Base-by-base conservation (phyloP, 2,113 vertebrate genomes). In the Hiodon tergisus region DNA sequence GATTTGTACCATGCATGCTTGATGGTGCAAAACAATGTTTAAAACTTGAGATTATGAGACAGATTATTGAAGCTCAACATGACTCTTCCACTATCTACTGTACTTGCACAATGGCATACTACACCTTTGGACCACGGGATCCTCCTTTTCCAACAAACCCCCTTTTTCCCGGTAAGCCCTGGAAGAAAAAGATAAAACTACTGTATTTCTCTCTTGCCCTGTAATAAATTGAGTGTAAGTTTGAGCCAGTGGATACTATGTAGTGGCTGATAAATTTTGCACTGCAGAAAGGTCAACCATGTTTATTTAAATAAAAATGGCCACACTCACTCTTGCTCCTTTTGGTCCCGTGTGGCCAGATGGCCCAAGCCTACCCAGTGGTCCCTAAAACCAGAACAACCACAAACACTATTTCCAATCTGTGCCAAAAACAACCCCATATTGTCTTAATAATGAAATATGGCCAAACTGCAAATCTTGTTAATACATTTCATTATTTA, bases 111-210 rank as follows among this genome's bases (percentile, higher is more conserved):
- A 67, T 31, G 13, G 5, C 58, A 63, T 2, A 72, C 74, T 70
- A 17, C 13, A 91, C 91, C 86, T 91, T 91, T 75, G n/a, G 48
- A 72, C 91, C 91, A 67, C 17, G 17, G 2, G 2, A 73, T 75
- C 90, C 91, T 72, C 55, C 0, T 79, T 79, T 82, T 9, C 90
- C 90, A 48, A 65, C 62, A 76, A 11, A 9, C 2, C 90, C 90
- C 77, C 10, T 81, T 14, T 78, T 69, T 31, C 91, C 91, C 16
- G 81, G 79, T 11, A 83, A 79, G 77, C 86, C 87, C 91, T 92
- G 52, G 63, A 67, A 78, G 51, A 17, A 74, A 2, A 77, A 51
- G 0, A 57, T 14, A 50, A 4, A 51, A 14, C 31, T 31, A 2
- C 31, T 53, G 3, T 69, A 11, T 52, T 58, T 67, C 60, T 13